Base-by-base conservation (phyloP, 2,888 invertebrate species). In the Xestia sexstrigata region DNA sequence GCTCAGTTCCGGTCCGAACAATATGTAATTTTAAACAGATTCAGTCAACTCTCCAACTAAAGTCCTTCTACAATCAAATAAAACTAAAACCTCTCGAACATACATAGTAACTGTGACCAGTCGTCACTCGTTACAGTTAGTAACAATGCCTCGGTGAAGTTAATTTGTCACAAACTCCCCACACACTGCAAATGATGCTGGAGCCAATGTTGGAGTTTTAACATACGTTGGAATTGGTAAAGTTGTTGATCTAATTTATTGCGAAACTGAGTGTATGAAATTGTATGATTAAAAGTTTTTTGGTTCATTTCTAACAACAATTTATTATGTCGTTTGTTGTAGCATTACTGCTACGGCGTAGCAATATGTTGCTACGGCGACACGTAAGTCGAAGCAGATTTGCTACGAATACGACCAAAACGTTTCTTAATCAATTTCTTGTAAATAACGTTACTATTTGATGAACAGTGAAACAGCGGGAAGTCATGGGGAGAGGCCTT, bases 151-250 rank as follows among this genome's bases (percentile, higher is more conserved):
- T 17, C 17, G 8, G 26, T 45, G 42, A 76, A 84, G 68, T 74
- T 80, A 71, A 74, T 83, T 84, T 67, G 69, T 81, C 26, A 67
- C 74, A 55, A 69, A 72, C 39, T 68, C 58, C n/a, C 1, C 23
- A 20, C 26, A 42, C 35, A 58, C 45, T 70, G 70, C 15, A 30
- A 67, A 58, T 26, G 47, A 73, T 23, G 47, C 30, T 35, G 49
- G 42, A 45, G 49, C 23, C 13, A 52, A 65, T 63, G 39, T 70
- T 47, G 15, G 13, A 67, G 39, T 67, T 42, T 68, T 30, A 39
- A 30, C 2, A 5, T 6, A 45, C 11, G 8, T 62, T 30, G 65
- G 42, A 74, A 58, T 68, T 58, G 47, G 17, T 58, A 62, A 81
- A 65, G 75, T 81, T 74, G 55, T 23, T 42, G 35, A 47, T 39